A percentile compares a stretch with the other conserved stretches of the same genome.
Evolutionary conservation across 2,797 vertebrate species (phyloP).

Genomic region (Fundulus diaphanus): DNA sequence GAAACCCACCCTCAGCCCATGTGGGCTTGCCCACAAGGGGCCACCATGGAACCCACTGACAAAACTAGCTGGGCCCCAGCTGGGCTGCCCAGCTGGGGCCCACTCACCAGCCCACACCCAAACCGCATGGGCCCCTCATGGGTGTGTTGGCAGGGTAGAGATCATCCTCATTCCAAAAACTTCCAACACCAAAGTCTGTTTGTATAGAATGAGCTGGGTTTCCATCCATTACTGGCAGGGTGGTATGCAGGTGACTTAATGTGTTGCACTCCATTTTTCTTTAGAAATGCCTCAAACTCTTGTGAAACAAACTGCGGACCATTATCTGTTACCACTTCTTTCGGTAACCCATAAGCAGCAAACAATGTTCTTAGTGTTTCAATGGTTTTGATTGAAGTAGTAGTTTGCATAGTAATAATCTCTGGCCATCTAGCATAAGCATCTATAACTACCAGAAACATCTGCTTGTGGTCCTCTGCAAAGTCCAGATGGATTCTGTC

Average conservation of each 20-base stretch:
- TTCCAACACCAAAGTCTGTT: not conserved
- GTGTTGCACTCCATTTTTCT: not conserved
- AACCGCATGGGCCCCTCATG: too few relatives aligned
- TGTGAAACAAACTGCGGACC: conserved; percentile 1
- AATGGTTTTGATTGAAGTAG: conserved; percentile 2
- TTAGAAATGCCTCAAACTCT: conserved; percentile 4
- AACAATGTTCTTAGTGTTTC: conserved; percentile 1
- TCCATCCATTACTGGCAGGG: not conserved
- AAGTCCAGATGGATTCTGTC: conserved; percentile 18
- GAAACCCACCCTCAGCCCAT: too few relatives aligned
- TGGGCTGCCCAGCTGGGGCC: too few relatives aligned
- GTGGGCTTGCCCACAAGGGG: too few relatives aligned
- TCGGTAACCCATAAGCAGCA: not conserved
- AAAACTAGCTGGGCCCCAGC: too few relatives aligned
- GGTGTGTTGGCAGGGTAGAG: too few relatives aligned
- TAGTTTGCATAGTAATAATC: not conserved
- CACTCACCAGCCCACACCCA: too few relatives aligned
- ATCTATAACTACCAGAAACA: conserved; percentile 5
- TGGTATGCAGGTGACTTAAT: conserved; percentile 1
- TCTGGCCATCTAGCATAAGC: conserved; percentile 15
- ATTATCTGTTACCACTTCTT: conserved; percentile 8
- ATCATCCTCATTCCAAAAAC: not conserved
- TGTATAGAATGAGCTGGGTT: not conserved
- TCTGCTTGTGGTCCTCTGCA: not conserved
- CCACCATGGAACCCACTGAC: too few relatives aligned